Percentiles rank a stretch among this genome's conserved stretches.
Conservation (phyloP, 2,113 vertebrate species). For the Danionella cerebrum region DNA sequence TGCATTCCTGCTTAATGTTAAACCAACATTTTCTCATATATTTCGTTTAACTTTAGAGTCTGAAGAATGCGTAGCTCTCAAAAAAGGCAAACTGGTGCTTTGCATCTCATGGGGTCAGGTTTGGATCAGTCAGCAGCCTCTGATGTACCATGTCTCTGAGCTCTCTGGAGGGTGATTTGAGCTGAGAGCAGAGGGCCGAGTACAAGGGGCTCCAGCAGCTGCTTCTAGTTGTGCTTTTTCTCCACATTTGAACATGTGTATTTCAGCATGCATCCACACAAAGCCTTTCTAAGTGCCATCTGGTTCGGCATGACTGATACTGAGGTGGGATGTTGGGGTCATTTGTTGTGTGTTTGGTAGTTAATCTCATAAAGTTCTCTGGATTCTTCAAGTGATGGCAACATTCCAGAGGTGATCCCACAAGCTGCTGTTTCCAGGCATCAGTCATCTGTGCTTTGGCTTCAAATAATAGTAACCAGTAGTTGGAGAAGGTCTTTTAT, state of each 20-base stretch:
- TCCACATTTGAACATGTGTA: not conserved
- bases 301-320: constrained; percentile 17
- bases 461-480: not conserved
- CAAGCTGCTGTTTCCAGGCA: constrained; percentile 1
- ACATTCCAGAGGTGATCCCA: constrained; percentile 16
- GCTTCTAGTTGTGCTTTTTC: constrained; percentile 19
- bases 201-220: constrained; percentile 8
- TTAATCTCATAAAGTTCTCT: constrained; percentile 21
- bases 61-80: constrained; percentile 1
- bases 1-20: too few relatives aligned
- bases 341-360: constrained; percentile 10
- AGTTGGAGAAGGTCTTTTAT: too few relatives aligned
- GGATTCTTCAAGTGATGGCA: constrained; percentile 5
- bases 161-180: constrained; percentile 21
- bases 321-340: constrained; percentile 10
- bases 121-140: constrained; percentile 28
- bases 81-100: constrained; percentile 21
- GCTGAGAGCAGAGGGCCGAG: not conserved
- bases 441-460: constrained; percentile 2
- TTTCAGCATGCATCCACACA: not conserved
- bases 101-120: constrained; percentile 18
- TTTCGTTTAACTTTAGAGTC: not conserved
- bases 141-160: constrained; percentile 12
- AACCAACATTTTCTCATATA: not conserved
- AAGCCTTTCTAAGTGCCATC: not conserved